These are phyloP conservation scores for Argentina silus DNA, from an alignment of 2,797 vertebrate genomes.

Conservation along the genomic window DNA sequence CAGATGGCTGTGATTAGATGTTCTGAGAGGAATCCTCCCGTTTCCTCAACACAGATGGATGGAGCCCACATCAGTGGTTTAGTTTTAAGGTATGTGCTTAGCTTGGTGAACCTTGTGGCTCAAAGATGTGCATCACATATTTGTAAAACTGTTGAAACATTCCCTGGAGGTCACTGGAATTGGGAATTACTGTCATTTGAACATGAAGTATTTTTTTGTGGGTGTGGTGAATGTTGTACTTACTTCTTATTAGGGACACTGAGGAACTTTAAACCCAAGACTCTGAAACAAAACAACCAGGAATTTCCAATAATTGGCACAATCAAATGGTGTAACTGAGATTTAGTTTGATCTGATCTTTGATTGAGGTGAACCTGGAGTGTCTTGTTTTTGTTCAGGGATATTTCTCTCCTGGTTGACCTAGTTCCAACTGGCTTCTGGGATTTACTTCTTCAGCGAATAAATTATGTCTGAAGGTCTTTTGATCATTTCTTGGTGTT, in stretches of 20 bases:
- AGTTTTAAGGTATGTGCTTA: too few relatives aligned
- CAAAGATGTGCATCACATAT: too few relatives aligned
- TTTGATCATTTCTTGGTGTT: constrained; percentile 5
- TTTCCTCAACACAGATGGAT: not conserved
- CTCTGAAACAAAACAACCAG: too few relatives aligned
- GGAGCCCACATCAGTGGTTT: not conserved
- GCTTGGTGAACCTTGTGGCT: too few relatives aligned
- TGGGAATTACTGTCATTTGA: too few relatives aligned
- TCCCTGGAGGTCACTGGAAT: too few relatives aligned
- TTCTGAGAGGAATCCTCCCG: not conserved
- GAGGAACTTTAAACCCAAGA: too few relatives aligned
- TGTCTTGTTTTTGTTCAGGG: not conserved
- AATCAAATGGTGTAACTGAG: not conserved
- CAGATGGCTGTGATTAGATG: not conserved
- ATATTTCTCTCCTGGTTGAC: not conserved
- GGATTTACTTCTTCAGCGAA: not conserved
- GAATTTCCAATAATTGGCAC: too few relatives aligned
- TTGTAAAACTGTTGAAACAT: too few relatives aligned
- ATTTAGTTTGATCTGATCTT: not conserved
- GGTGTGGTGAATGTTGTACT: too few relatives aligned
- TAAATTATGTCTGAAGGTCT: constrained; percentile 9
- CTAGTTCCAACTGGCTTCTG: not conserved
- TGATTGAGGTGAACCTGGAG: not conserved
- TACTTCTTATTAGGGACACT: too few relatives aligned
- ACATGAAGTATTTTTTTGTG: too few relatives aligned